Percentiles rank a stretch among this genome's conserved stretches.
These are phyloP conservation scores for Sciurus niger DNA, from an alignment of 2,113 vertebrate genomes.

Conservation along the genomic window DNA sequence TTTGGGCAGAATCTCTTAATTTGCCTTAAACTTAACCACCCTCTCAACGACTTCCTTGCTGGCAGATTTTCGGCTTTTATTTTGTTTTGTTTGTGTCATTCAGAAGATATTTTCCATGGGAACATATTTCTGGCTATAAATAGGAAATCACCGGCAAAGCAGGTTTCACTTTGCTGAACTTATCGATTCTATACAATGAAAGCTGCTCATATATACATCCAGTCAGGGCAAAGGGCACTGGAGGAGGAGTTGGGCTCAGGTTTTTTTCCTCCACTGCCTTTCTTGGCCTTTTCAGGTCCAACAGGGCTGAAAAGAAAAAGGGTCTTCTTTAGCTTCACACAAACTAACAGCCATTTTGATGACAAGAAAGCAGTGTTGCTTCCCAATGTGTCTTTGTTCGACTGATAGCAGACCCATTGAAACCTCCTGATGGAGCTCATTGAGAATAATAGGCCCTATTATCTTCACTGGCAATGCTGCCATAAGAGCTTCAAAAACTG, in stretches of 20 bases:
- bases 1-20: not conserved
- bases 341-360: constrained; percentile 81
- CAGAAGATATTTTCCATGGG: constrained; percentile 63
- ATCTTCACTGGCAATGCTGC: constrained; percentile 81
- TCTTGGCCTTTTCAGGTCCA: constrained; percentile 66
- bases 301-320: constrained; percentile 62
- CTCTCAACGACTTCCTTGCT: not conserved
- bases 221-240: constrained; percentile 35
- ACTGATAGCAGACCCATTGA: constrained; percentile 82
- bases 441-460: constrained; percentile 86
- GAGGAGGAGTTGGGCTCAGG: not conserved
- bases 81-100: constrained; percentile 58
- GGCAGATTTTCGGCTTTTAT: constrained; percentile 6
- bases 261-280: constrained; percentile 71
- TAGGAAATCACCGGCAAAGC: constrained; percentile 63
- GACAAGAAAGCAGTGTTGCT: constrained; percentile 81
- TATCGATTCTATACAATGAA: constrained; percentile 60
- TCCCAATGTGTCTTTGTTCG: constrained; percentile 83
- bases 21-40: not conserved
- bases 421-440: constrained; percentile 84
- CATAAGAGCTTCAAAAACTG: constrained; percentile 83
- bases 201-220: constrained; percentile 15
- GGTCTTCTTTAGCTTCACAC: constrained; percentile 75
- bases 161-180: constrained; percentile 69
- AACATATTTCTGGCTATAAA: constrained; percentile 68